These are phyloP conservation scores for Nemurella pictetii DNA, from an alignment of 2,888 invertebrate species.

Conservation along the genomic window DNA sequence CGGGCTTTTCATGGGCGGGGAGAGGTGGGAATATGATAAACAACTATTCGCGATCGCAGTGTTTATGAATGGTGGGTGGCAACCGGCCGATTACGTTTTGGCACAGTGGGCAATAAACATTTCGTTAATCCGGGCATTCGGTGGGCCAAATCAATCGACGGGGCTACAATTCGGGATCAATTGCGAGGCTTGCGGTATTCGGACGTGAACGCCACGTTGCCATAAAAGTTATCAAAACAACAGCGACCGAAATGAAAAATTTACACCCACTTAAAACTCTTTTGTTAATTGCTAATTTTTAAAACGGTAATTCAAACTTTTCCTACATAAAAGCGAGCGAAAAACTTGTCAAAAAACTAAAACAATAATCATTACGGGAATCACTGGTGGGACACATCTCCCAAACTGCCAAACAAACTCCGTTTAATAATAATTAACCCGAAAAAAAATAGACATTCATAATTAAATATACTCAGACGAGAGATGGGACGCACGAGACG, in stretches of 20 bases:
- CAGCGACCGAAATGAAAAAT: neutral
- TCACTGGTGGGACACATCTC: neutral
- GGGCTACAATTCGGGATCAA: neutral
- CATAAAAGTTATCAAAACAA: too few relatives aligned
- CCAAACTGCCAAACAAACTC: neutral
- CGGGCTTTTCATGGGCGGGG: neutral
- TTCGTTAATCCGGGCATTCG: neutral
- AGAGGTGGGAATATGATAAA: neutral
- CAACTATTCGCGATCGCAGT: too few relatives aligned
- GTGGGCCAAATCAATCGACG: neutral
- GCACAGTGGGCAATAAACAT: too few relatives aligned
- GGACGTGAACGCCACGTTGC: neutral
- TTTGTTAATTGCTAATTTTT: neutral
- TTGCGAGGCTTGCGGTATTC: neutral
- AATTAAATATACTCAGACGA: neutral
- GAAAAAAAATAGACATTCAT: neutral
- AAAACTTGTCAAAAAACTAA: neutral
- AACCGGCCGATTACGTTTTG: too few relatives aligned
- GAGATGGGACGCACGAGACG: neutral
- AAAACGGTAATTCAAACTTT: neutral
- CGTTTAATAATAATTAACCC: neutral
- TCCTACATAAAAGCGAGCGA: neutral
- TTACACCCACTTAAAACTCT: neutral
- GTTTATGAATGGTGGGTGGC: too few relatives aligned
- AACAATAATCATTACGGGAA: neutral